phyloP scores from a whole-genome alignment of 1,140 invertebrate genomes.

The Thaumatotibia leucotreta region DNA sequence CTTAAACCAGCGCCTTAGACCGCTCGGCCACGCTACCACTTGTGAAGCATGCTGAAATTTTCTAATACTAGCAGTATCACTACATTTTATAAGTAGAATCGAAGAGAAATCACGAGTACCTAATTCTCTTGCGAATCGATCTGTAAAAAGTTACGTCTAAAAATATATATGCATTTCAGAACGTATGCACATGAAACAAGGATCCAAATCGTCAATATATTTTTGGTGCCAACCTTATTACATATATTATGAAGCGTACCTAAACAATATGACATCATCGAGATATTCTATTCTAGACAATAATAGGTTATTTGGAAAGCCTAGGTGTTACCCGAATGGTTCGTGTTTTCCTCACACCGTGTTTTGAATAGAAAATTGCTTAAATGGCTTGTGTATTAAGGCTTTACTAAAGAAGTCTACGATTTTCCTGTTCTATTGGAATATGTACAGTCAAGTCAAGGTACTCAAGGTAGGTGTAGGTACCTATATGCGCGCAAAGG shows the following conservation, averaged over 20 bases:
- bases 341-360: background rate
- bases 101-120: background rate
- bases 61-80: background rate
- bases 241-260: too few species aligned
- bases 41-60: background rate
- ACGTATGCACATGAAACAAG: background rate
- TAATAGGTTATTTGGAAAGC: background rate
- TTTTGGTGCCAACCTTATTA: too few species aligned
- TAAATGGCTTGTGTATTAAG: background rate
- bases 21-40: slow-evolving; percentile 95
- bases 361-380: background rate
- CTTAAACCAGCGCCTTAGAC: slow-evolving; percentile 99
- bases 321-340: background rate
- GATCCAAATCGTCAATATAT: too few species aligned
- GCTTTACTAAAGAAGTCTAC: background rate
- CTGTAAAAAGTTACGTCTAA: too few species aligned
- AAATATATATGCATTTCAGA: too few species aligned
- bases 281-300: background rate
- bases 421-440: background rate
- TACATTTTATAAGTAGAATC: background rate
- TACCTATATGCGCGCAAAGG: too few species aligned
- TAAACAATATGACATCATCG: background rate
- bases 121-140: too few species aligned
- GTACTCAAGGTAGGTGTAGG: too few species aligned
- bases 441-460: too few species aligned